Conservation (phyloP, 2,888 invertebrate species). For the Masnerella sp. region DNA sequence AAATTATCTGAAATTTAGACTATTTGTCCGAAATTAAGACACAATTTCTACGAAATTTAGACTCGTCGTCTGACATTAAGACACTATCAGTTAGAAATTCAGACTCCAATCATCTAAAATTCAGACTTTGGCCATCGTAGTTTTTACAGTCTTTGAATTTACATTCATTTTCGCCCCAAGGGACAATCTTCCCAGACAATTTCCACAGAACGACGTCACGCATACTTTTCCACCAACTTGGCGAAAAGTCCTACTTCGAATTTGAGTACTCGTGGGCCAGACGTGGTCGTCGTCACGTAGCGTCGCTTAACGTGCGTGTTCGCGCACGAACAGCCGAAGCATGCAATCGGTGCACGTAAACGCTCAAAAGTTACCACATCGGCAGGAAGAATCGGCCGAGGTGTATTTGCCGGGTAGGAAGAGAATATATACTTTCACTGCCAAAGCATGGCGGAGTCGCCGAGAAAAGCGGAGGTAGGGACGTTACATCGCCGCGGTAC, state of each 20-base stretch:
- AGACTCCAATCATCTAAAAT: too few species aligned
- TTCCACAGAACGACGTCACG: too few species aligned
- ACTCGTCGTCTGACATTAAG: too few species aligned
- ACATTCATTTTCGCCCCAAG: too few species aligned
- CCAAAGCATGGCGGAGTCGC: conserved; percentile 69
- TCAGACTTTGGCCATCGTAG: too few species aligned
- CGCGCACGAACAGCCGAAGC: conserved; percentile 25
- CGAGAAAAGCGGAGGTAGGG: conserved; percentile 63
- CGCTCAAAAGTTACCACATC: conserved; percentile 66
- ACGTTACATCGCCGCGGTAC: conserved; percentile 68
- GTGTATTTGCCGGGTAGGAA: conserved; percentile 70
- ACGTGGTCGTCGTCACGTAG: conserved; percentile 43
- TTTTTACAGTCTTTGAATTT: too few species aligned
- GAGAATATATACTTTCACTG: conserved; percentile 76
- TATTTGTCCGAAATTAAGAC: too few species aligned
- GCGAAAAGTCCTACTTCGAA: conserved; percentile 9
- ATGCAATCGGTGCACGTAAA: conserved; percentile 53
- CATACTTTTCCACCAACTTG: conserved; percentile 3
- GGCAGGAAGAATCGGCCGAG: conserved; percentile 66
- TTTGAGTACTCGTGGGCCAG: conserved; percentile 9
- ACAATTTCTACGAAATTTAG: too few species aligned
- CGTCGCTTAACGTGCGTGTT: conserved; percentile 28
- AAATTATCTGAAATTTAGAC: too few species aligned
- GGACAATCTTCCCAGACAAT: too few species aligned
- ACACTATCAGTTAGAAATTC: too few species aligned